phyloP scores from a whole-genome alignment of 2,113 vertebrate species.

The Microtus montanus region DNA sequence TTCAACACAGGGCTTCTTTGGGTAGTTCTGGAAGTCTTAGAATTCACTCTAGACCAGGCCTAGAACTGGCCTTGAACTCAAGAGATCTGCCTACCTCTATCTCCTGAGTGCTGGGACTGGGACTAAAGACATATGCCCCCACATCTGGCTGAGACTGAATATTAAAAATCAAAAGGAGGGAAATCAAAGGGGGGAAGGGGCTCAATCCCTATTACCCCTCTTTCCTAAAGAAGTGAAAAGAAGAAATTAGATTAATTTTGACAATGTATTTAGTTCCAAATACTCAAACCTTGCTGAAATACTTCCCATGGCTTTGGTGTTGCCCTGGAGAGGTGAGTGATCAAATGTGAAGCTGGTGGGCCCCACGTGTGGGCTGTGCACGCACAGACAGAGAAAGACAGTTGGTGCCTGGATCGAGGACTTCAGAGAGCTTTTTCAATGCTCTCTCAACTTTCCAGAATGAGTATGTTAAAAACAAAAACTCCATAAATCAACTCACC shows the following conservation, averaged over 20 bases:
- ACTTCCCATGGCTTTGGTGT: not conserved
- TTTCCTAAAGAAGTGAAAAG: not conserved
- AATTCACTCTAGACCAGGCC: not conserved
- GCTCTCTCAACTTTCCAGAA: too few relatives aligned
- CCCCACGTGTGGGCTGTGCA: rapidly evolving
- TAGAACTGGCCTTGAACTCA: not conserved
- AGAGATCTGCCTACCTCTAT: not conserved
- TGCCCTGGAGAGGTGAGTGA: not conserved
- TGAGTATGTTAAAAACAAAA: not conserved
- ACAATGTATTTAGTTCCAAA: not conserved
- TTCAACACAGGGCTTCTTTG: too few relatives aligned
- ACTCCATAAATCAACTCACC: constrained; percentile 81
- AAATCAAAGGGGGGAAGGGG: not conserved
- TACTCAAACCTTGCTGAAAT: not conserved
- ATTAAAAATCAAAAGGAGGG: not conserved
- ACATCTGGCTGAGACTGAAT: not conserved
- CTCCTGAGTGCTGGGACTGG: not conserved
- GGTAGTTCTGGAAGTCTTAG: too few relatives aligned
- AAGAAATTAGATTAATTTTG: not conserved
- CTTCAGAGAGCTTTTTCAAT: rapidly evolving
- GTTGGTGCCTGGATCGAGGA: rapidly evolving
- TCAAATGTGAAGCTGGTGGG: not conserved
- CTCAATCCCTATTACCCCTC: not conserved
- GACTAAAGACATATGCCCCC: not conserved
- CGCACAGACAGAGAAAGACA: not conserved